Percentiles rank a stretch among this genome's conserved stretches.
These are phyloP conservation scores for Dasyornis broadbenti DNA, from an alignment of 2,113 vertebrate species.

Conservation along the genomic window DNA sequence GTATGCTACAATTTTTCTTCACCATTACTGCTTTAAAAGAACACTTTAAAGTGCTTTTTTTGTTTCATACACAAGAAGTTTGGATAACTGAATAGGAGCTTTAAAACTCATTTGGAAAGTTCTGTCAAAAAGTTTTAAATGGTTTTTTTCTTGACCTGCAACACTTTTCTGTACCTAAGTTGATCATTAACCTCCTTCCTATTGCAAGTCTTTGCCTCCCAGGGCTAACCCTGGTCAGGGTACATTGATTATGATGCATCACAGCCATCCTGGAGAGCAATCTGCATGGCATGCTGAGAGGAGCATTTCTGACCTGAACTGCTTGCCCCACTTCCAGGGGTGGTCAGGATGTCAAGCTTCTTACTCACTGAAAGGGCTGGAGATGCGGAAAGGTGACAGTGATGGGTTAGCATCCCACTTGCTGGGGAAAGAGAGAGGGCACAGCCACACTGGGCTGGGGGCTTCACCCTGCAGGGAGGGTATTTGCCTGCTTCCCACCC, in stretches of 20 bases:
- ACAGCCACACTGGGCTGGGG: accelerated
- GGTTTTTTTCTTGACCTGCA: not conserved
- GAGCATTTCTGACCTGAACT: not conserved
- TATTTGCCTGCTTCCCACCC: accelerated
- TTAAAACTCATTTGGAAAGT: not conserved
- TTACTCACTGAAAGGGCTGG: not conserved
- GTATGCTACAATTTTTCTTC: not conserved
- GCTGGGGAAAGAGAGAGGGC: not conserved
- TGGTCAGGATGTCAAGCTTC: not conserved
- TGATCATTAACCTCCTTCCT: not conserved
- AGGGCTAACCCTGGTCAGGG: not conserved
- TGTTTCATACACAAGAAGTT: not conserved
- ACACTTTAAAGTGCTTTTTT: not conserved
- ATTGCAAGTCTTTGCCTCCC: not conserved
- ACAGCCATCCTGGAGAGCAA: not conserved
- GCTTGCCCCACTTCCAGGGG: not conserved
- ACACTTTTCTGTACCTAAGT: not conserved
- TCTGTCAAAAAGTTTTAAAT: not conserved
- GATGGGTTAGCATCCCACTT: accelerated
- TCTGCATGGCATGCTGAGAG: not conserved
- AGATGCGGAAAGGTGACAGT: not conserved
- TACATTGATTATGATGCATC: not conserved
- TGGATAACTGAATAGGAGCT: not conserved
- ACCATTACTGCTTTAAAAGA: not conserved
- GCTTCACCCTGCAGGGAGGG: not conserved